phyloP scores from a whole-genome alignment of 1,140 invertebrate genomes.

The Sinella curviseta region DNA sequence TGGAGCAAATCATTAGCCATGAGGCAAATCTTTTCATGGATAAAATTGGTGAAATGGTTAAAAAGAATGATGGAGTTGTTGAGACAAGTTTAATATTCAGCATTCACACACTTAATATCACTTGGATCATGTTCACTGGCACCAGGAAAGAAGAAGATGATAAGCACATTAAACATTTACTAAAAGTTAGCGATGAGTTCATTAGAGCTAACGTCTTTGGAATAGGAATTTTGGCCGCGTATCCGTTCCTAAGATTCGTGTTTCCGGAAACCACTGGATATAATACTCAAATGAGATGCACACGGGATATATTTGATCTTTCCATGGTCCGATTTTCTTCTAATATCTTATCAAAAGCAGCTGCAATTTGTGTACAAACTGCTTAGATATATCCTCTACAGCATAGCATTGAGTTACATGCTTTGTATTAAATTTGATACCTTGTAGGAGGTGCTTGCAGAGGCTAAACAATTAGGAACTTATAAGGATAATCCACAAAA shows the following conservation, averaged over 20 bases:
- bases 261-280: conserved; percentile 75
- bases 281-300: conserved; percentile 53
- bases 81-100: background rate
- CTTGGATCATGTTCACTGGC: conserved; percentile 29
- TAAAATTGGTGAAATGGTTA: background rate
- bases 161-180: background rate
- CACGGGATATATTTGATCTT: conserved; percentile 57
- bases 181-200: conserved; percentile 6
- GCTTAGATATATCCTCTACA: background rate
- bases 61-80: background rate
- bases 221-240: background rate
- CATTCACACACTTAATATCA: conserved; percentile 15
- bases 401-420: no score
- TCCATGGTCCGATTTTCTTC: background rate
- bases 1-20: conserved; percentile 17
- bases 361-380: background rate
- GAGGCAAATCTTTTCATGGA: conserved; percentile 19
- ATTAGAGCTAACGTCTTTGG: conserved; percentile 4
- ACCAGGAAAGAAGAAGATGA: conserved; percentile 23
- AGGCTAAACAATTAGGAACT: background rate
- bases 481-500: conserved; percentile 4
- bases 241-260: conserved; percentile 68
- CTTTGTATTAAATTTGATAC: background rate
- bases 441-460: background rate
- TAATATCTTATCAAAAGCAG: no score